Conservation (phyloP, 2,888 invertebrate species). For the Tromatobia lineatoria region DNA sequence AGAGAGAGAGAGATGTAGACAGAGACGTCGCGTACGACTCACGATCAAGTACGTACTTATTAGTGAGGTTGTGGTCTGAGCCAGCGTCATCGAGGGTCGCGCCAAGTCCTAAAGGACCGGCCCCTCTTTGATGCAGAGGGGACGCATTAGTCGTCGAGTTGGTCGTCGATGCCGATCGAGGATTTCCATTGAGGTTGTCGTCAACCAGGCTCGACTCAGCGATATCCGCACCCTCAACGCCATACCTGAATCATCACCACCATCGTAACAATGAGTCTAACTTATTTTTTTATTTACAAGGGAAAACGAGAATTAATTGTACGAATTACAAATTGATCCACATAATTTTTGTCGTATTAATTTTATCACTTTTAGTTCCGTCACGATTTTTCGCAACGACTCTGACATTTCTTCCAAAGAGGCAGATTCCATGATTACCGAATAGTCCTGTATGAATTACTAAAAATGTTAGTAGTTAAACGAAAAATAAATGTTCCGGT, state of each 20-base stretch:
- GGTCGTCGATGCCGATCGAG: conserved; percentile 75
- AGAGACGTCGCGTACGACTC: conserved; percentile 69
- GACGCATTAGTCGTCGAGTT: conserved; percentile 75
- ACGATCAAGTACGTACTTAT: conserved; percentile 79
- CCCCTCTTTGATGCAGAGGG: conserved; percentile 74
- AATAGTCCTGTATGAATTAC: no score
- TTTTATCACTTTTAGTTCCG: conserved; percentile 1
- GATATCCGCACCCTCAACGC: conserved; percentile 81
- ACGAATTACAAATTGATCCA: neutral
- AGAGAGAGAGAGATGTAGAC: conserved; percentile 54
- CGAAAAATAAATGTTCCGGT: no score
- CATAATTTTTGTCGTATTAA: neutral
- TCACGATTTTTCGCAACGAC: no score
- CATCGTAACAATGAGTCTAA: conserved; percentile 25
- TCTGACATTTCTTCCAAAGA: no score
- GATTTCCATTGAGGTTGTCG: conserved; percentile 84
- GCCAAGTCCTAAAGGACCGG: conserved; percentile 72
- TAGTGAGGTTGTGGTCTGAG: conserved; percentile 73
- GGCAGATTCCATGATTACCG: no score
- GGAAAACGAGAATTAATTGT: conserved; percentile 1
- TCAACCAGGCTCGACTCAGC: conserved; percentile 83
- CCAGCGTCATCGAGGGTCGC: conserved; percentile 76
- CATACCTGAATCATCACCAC: conserved; percentile 81
- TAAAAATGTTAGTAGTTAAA: no score
- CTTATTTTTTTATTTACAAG: neutral